Evolutionary conservation across 1,140 invertebrate genomes (phyloP).

Genomic region (Drosophila subpulchrella): DNA sequence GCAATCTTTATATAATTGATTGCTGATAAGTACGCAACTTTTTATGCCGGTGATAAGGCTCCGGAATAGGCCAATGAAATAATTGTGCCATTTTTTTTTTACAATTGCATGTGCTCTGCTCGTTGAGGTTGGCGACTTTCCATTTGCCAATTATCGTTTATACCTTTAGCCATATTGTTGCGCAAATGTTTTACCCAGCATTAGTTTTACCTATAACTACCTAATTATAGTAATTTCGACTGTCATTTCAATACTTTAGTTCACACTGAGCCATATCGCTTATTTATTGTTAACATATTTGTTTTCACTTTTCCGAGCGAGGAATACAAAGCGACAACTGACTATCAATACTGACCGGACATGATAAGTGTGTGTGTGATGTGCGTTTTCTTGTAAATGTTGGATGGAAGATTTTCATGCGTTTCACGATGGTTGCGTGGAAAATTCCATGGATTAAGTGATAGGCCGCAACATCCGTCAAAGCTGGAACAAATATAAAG

Average conservation of each 20-base stretch:
- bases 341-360: conserved; percentile 1
- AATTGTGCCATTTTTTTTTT: conserved; percentile 5
- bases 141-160: conserved; percentile 2
- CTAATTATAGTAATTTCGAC: not conserved
- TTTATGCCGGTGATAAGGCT: conserved; percentile 17
- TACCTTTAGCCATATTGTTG: not conserved
- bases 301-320: not conserved
- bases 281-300: conserved; percentile 1
- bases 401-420: conserved; percentile 58
- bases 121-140: not conserved
- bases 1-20: conserved; percentile 20
- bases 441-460: conserved; percentile 57
- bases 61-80: conserved; percentile 14
- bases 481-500: not conserved
- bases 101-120: not conserved
- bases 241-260: not conserved
- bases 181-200: not conserved
- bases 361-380: conserved; percentile 41
- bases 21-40: conserved; percentile 28
- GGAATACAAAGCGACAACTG: not conserved
- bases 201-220: not conserved
- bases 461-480: not conserved
- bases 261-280: not conserved
- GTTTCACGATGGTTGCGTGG: conserved; percentile 41
- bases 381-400: conserved; percentile 13